A percentile compares a stretch with the other conserved stretches of the same genome.
Evolutionary conservation across 2,888 invertebrate genomes (phyloP).

Genomic region (Plutella xylostella): DNA sequence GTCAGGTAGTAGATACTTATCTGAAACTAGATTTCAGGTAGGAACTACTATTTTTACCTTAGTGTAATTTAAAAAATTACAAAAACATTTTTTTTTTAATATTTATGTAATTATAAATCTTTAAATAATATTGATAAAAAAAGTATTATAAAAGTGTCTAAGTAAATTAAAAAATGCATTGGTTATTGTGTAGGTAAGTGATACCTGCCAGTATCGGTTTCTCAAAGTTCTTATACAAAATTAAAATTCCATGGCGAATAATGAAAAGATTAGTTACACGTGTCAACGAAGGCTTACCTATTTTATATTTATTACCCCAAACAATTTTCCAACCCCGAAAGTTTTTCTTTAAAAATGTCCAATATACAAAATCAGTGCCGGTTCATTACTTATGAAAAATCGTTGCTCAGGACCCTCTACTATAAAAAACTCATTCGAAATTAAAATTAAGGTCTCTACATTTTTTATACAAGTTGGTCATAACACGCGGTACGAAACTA

Average conservation of each 20-base stretch:
- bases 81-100: neutral
- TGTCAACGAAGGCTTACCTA: conserved; percentile 47
- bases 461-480: neutral
- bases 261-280: conserved; percentile 58
- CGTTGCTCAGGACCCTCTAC: conserved; percentile 54
- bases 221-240: neutral
- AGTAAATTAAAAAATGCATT: neutral
- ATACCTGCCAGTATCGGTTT: neutral
- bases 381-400: conserved; percentile 68
- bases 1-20: too few species aligned
- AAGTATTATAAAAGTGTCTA: neutral
- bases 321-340: conserved; percentile 42
- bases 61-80: neutral
- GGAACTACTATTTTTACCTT: neutral
- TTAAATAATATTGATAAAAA: neutral
- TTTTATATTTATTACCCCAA: conserved; percentile 47
- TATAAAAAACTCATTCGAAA: conserved; percentile 68
- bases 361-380: conserved; percentile 64
- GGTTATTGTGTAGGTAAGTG: neutral
- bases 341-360: conserved; percentile 58
- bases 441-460: conserved; percentile 65
- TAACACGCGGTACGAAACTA: neutral
- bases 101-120: too few species aligned
- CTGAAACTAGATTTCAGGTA: neutral
- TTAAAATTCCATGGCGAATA: too few species aligned